These are phyloP conservation scores for Pharmacophagus antenor DNA, from an alignment of 2,888 invertebrate genomes.

Conservation along the genomic window DNA sequence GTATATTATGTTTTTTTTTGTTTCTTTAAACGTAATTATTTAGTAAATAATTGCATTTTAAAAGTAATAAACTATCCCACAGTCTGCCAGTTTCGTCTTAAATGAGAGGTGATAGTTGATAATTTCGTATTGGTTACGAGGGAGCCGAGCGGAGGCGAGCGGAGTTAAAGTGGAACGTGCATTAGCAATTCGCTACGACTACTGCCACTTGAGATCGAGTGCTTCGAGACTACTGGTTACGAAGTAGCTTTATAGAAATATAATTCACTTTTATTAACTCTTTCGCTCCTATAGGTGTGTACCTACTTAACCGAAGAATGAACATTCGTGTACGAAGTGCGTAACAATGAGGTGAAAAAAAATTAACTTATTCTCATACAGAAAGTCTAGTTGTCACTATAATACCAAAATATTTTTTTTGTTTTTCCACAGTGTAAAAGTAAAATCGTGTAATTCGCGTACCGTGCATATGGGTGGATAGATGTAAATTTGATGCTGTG, in stretches of 20 bases:
- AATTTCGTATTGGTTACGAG: conserved; percentile 4
- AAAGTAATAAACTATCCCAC: neutral
- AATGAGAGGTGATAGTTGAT: conserved; percentile 6
- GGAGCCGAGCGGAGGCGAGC: neutral
- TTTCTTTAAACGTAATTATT: neutral
- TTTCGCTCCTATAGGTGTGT: no score
- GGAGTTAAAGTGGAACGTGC: neutral
- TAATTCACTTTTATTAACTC: neutral
- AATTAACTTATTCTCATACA: no score
- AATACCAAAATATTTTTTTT: no score
- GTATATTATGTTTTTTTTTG: neutral
- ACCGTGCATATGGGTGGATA: no score
- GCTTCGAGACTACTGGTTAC: neutral
- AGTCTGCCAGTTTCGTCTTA: neutral
- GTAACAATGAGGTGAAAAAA: no score
- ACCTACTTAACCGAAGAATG: neutral
- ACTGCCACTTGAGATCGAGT: neutral
- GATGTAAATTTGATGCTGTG: no score
- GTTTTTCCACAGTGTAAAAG: no score
- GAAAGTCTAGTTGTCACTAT: no score
- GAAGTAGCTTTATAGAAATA: neutral
- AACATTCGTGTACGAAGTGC: neutral
- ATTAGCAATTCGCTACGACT: conserved; percentile 21
- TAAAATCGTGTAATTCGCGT: no score
- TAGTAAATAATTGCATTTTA: no score